phyloP scores from a whole-genome alignment of 1,140 invertebrate species.

The Drosophila athabasca region DNA sequence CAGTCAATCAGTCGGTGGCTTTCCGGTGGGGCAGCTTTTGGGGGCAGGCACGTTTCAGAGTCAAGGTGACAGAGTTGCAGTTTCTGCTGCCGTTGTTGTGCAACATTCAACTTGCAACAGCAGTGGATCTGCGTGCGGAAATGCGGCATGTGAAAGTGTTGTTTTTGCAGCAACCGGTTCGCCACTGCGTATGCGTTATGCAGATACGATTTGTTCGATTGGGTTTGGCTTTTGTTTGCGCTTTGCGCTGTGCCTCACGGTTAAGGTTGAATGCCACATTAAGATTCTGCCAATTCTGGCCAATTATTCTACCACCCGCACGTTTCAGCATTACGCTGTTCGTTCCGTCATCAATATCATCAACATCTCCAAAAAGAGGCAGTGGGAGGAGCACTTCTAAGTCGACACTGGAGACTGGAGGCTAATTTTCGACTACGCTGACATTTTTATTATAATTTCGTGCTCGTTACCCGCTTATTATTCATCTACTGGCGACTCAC shows the following conservation, averaged over 20 bases:
- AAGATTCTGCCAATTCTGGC: conserved; percentile 58
- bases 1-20: conserved; percentile 15
- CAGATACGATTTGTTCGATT: conserved; percentile 28
- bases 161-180: conserved; percentile 59
- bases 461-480: conserved; percentile 54
- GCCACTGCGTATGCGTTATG: conserved; percentile 61
- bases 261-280: conserved; percentile 62
- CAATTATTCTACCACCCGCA: conserved; percentile 75
- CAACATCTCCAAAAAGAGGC: conserved; percentile 9
- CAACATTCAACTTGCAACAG: conserved; percentile 25
- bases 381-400: conserved; percentile 30
- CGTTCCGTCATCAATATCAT: conserved; percentile 56
- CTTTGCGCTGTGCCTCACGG: conserved; percentile 33
- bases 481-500: conserved; percentile 28
- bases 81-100: conserved; percentile 63
- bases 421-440: conserved; percentile 61
- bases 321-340: conserved; percentile 54
- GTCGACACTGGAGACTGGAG: conserved; percentile 35
- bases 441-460: conserved; percentile 72
- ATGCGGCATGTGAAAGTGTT: conserved; percentile 72
- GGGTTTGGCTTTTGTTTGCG: conserved; percentile 2
- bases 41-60: conserved; percentile 59
- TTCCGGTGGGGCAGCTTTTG: conserved; percentile 39
- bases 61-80: conserved; percentile 67
- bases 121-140: conserved; percentile 52